These are phyloP conservation scores for Thelaira solivaga DNA, from an alignment of 2,888 invertebrate species.

Conservation along the genomic window DNA sequence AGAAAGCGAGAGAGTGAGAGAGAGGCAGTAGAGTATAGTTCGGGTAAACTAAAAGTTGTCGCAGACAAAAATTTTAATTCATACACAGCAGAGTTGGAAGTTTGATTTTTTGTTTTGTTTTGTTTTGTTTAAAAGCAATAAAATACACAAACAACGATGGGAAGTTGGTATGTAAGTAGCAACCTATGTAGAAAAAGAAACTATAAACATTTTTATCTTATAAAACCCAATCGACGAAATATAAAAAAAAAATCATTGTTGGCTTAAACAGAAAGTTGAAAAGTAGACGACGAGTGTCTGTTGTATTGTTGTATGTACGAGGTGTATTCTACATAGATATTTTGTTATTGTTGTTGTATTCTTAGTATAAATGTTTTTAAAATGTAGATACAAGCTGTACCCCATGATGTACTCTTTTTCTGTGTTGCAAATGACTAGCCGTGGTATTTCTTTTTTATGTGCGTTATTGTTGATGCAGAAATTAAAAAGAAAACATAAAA, in stretches of 20 bases:
- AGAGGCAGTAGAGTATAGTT: too few species aligned
- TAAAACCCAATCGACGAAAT: neutral
- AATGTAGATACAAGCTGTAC: neutral
- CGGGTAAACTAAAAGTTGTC: neutral
- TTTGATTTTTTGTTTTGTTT: neutral
- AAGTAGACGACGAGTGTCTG: conserved; percentile 7
- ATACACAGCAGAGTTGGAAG: neutral
- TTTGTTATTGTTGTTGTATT: conserved; percentile 1
- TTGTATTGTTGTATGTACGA: neutral
- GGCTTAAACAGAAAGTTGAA: conserved; percentile 10
- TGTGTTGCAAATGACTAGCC: neutral
- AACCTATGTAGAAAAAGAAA: too few species aligned
- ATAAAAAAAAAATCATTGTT: neutral
- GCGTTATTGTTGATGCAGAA: neutral
- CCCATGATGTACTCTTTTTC: neutral
- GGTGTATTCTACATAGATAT: conserved; percentile 7
- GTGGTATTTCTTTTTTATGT: neutral
- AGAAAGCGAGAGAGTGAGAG: neutral
- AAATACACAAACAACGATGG: neutral
- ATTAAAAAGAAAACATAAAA: too few species aligned
- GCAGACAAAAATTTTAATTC: conserved; percentile 12
- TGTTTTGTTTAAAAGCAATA: neutral
- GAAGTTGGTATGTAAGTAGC: too few species aligned
- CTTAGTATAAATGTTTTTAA: neutral
- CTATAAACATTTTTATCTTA: too few species aligned